Base-by-base conservation (phyloP, 2,888 invertebrate species). In the Steinernema carpocapsae region DNA sequence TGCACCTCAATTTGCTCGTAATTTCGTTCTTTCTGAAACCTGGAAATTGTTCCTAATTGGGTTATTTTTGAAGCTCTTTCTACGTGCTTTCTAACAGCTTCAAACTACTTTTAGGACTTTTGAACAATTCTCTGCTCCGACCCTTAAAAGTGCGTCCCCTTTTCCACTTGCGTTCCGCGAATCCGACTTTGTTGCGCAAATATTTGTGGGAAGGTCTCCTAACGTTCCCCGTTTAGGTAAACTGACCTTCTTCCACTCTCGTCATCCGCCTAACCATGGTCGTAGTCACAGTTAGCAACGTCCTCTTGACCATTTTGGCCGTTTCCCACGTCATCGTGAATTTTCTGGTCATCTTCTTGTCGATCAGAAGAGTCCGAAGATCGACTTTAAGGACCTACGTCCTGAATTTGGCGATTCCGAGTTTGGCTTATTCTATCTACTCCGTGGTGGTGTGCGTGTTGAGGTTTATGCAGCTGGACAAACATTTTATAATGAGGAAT, bases 241-340 rank as follows among this genome's bases (percentile, higher is more conserved):
- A 37, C 37, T 37, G 4, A 6, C 37, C 37, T 37, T 37, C 37
- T 10, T 37, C 37, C 3, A 37, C 19, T 48, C 17, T n/a, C 6
- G 4, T 7, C 48, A 48, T 48, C 14, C 48, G 17, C 14, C 14
- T 3, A 48, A 48, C 48, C n/a, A 48, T 48, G 48, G 48, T 48
- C 17, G 7, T 3, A 19, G 19, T 48, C 17, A 7, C 48, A 2
- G 48, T 14, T 3, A 14, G 19, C 48, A 19, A 19, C 17, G 19
- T 48, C 14, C 17, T 48, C 48, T n/a, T 19, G 4, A 48, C 48
- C 4, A 4, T 48, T 14, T 14, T 48, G 17, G n/a, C 48, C 6
- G n/a, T 64, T 64, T 29, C 64, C 32, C 22, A 64, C 32, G 29
- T 64, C 64, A 32, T 64, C 32, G 32, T 64, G 32, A 64, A 64